Evolutionary conservation across 2,797 vertebrate species (phyloP), one percentile per base, ranked within the genome.

Genomic region (Pelobates cultripes): DNA sequence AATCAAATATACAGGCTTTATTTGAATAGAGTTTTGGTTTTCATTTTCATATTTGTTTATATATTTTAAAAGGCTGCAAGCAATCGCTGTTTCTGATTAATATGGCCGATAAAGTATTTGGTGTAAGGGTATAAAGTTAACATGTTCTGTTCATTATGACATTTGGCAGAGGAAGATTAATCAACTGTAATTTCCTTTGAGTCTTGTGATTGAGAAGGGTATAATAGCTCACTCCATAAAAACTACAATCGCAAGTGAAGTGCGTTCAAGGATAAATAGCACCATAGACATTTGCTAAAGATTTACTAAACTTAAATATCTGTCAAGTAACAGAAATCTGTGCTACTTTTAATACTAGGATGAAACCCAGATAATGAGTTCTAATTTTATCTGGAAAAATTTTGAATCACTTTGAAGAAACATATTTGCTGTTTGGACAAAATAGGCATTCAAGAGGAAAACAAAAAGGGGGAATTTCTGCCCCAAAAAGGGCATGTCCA

Each of bases 21-120:
- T 74, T 63, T 43, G 45, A 66, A 67, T 7, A 6, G 55, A 41
- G 71, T 71, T 76, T 80, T 67, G 73, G 77, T 80, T 84, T 76
- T 79, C 77, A 71, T 84, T 84, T 76, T 72, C 42, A n/a, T 44
- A 79, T 80, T 80, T 84, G 77, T 84, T 84, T 84, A 76, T 76
- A 44, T 76, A 76, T 84, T 84, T 66, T 47, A 43, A 67, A 76
- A 80, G 55, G 77, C 82, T 72, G 77, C 73, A 55, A 79, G 82
- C 82, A 40, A 80, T 84, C 67, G 66, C 77, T 84, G 82, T 67
- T 75, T 79, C 77, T 67, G 82, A 84, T 84, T 76, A 84, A 79
- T 76, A 51, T 41, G 76, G 60, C 51, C 41, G 77, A 79, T 84
- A 84, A 72, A 45, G 73, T 10, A 17, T 75, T 67, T 60, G 68